Evolutionary conservation across 1,140 invertebrate genomes (phyloP).

Genomic region (Diorhabda sublineata): DNA sequence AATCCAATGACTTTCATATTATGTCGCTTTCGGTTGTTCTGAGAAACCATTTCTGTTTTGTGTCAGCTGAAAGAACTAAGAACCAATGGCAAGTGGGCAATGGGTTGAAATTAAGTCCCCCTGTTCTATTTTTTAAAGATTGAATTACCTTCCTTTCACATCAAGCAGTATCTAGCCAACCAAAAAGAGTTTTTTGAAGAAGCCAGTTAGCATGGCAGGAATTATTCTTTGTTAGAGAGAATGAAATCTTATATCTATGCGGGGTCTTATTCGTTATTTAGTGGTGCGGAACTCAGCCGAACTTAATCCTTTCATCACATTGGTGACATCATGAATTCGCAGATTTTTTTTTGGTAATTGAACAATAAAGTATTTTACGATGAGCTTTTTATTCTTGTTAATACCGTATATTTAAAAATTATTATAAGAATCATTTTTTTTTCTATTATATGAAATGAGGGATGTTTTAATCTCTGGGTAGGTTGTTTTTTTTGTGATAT

Average conservation of each 20-base stretch:
- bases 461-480: too few species aligned
- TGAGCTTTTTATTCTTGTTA: too few species aligned
- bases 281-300: not conserved
- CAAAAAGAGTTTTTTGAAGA: slow-evolving; percentile 2
- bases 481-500: too few species aligned
- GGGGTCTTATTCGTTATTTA: not conserved
- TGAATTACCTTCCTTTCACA: not conserved
- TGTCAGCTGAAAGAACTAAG: slow-evolving; percentile 1
- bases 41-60: slow-evolving; percentile 2
- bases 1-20: slow-evolving; percentile 1
- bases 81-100: slow-evolving; percentile 1
- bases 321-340: too few species aligned
- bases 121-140: slow-evolving; percentile 1
- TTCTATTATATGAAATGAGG: too few species aligned
- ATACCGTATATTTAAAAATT: too few species aligned
- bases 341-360: too few species aligned
- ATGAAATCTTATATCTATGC: slow-evolving; percentile 1
- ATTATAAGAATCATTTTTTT: too few species aligned
- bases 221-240: not conserved
- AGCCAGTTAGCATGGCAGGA: not conserved
- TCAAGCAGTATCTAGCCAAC: not conserved
- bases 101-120: not conserved
- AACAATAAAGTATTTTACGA: too few species aligned
- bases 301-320: too few species aligned
- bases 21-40: not conserved